A percentile compares a stretch with the other conserved stretches of the same genome.
Evolutionary conservation across 1,140 invertebrate species (phyloP).

Genomic region (Tyrophagus putrescentiae): DNA sequence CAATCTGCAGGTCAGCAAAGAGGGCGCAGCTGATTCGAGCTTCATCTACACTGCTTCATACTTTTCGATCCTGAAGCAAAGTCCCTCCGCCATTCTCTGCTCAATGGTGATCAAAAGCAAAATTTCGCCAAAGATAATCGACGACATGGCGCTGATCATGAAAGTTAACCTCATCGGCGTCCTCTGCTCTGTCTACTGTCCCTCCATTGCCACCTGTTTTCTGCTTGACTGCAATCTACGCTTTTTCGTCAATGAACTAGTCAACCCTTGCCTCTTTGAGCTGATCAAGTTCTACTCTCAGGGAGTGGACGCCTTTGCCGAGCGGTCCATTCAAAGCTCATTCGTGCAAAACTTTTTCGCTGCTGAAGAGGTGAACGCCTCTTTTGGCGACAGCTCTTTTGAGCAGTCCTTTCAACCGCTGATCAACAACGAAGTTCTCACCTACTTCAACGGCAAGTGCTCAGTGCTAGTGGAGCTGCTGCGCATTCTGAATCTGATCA

Average conservation of each 20-base stretch:
- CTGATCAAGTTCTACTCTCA: conserved; percentile 19
- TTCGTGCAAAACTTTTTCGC: conserved; percentile 20
- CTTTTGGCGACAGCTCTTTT: neutral
- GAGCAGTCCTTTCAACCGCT: neutral
- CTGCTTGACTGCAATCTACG: neutral
- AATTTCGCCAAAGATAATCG: conserved; percentile 21
- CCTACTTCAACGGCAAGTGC: conserved; percentile 21
- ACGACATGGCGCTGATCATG: conserved; percentile 22
- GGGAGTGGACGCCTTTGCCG: neutral
- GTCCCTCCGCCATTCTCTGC: conserved; percentile 22
- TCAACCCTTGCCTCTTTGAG: conserved; percentile 18
- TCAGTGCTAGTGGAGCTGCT: conserved; percentile 18
- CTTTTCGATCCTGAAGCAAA: conserved; percentile 22
- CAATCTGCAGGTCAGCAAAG: conserved; percentile 1
- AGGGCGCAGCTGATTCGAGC: neutral
- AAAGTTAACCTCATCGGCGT: conserved; percentile 22
- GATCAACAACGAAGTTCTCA: conserved; percentile 17
- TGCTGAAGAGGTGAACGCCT: neutral
- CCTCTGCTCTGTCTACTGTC: conserved; percentile 20
- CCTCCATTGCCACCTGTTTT: conserved; percentile 13
- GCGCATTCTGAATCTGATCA: conserved; percentile 8
- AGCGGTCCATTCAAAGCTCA: neutral
- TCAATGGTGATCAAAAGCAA: conserved; percentile 22
- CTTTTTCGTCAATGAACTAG: conserved; percentile 14
- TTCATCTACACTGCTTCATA: conserved; percentile 6